Base-by-base conservation (phyloP, 1,140 invertebrate species). In the Neuroterus valhalla region DNA sequence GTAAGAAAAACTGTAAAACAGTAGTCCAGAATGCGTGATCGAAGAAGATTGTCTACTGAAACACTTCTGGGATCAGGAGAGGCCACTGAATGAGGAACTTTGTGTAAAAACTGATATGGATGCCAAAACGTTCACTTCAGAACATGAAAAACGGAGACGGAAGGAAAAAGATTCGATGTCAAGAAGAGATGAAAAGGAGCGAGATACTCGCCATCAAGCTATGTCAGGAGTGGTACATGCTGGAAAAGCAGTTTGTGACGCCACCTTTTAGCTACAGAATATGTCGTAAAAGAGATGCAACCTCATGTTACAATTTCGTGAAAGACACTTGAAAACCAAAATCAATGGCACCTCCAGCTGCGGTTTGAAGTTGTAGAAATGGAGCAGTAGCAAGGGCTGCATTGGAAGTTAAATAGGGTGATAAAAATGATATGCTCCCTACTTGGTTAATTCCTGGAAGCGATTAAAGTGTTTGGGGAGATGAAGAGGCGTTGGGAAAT, bases 201-300 rank as follows among this genome's bases (percentile, higher is more conserved):
- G 8, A 31, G 14, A 26, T 0, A 52, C 48, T 31, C 26, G 15
- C 8, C 14, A 3, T 23, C 11, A 31, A 31, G 14, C 52, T 5
- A 4, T 4, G 15, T 26, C 14, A 14, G 4, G 23, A 62, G 14
- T 62, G 52, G 52, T 12, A 62, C 2, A 62, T 5, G 21, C 11
- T 26, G 14, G 31, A 26, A 26, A 14, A 31, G n/a, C 14, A 62
- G 12, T 62, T 26, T 31, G 23, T 62, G 5, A 62, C 26, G 15
- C 12, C 23, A 3, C 15, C 23, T 26, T 31, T 62, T 3, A 23
- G 21, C 23, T 11, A 8, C 15, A 31, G 21, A 62, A 62, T 62
- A 26, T 62, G 52, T 62, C 23, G 23, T 15, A 31, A 62, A 62
- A 31, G 52, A 62, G 52, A 31, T 12, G 10, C 26, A n/a, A 62